Evolutionary conservation across 2,797 vertebrate genomes (phyloP).

Genomic region (Synaphobranchus kaupii): DNA sequence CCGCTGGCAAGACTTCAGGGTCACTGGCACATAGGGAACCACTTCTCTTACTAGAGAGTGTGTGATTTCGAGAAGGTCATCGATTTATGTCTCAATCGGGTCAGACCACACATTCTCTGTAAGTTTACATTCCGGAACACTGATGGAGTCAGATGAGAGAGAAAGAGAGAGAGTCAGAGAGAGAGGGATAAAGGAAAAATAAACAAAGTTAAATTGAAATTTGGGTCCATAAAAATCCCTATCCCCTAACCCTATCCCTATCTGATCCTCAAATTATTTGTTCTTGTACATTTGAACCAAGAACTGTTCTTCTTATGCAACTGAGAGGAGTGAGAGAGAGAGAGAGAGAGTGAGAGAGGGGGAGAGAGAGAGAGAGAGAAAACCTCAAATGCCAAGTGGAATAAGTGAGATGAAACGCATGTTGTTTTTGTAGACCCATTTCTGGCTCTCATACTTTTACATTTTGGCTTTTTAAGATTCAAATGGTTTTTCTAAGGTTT

Average conservation of each 20-base stretch:
- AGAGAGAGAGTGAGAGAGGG: background rate
- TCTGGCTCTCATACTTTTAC: slow-evolving; percentile 18
- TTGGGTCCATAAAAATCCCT: background rate
- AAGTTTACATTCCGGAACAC: background rate
- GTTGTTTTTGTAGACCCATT: background rate
- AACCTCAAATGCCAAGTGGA: slow-evolving; percentile 11
- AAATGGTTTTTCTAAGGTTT: slow-evolving; percentile 22
- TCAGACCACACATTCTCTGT: slow-evolving; percentile 15
- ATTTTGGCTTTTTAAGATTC: slow-evolving; percentile 15
- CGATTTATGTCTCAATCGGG: background rate
- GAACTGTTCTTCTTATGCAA: slow-evolving; percentile 29
- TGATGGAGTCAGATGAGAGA: background rate
- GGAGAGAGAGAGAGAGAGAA: background rate
- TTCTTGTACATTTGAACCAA: slow-evolving; percentile 41
- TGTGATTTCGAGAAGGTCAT: background rate
- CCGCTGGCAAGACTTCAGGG: background rate
- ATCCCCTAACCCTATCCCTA: background rate
- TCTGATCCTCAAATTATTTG: slow-evolving; percentile 45
- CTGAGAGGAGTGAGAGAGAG: background rate
- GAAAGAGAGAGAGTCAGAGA: background rate
- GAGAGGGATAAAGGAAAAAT: slow-evolving; percentile 1
- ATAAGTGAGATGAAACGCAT: slow-evolving; percentile 33
- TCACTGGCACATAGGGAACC: background rate
- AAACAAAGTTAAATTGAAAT: background rate
- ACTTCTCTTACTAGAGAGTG: background rate